phyloP scores from a whole-genome alignment of 2,888 invertebrate species.

The Cephus runcator region DNA sequence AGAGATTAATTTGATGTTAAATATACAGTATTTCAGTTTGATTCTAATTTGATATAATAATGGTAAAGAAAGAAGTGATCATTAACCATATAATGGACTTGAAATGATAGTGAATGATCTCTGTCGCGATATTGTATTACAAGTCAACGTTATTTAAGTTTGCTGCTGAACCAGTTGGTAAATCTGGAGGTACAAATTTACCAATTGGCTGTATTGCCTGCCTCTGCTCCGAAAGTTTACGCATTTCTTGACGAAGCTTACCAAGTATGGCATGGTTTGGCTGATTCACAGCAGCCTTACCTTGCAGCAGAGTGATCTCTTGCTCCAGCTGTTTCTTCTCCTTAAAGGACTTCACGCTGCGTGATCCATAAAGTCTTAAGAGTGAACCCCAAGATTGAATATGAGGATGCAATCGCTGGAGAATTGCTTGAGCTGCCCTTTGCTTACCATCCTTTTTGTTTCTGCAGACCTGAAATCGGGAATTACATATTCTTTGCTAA shows the following conservation, averaged over 20 bases:
- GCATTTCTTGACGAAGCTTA: slow-evolving; percentile 86
- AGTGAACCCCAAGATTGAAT: slow-evolving; percentile 95
- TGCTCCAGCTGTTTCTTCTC: slow-evolving; percentile 93
- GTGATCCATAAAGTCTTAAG: slow-evolving; percentile 90
- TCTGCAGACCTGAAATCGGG: slow-evolving; percentile 74
- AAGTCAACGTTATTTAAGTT: slow-evolving; percentile 84
- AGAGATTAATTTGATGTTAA: not conserved
- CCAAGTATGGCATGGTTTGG: slow-evolving; percentile 92
- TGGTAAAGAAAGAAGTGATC: not conserved
- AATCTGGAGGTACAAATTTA: slow-evolving; percentile 73
- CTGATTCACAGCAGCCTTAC: slow-evolving; percentile 88
- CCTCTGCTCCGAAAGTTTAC: slow-evolving; percentile 75
- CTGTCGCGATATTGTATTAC: slow-evolving; percentile 52
- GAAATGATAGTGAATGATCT: too few species aligned
- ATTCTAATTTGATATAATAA: not conserved
- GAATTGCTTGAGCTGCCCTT: slow-evolving; percentile 91
- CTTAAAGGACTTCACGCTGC: slow-evolving; percentile 89
- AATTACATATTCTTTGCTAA: not conserved
- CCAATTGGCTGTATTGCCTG: slow-evolving; percentile 68
- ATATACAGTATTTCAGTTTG: not conserved
- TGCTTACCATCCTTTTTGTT: slow-evolving; percentile 98
- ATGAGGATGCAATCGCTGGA: slow-evolving; percentile 93
- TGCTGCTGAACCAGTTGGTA: slow-evolving; percentile 79
- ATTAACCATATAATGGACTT: not conserved
- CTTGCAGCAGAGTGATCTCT: slow-evolving; percentile 89